phyloP scores from a whole-genome alignment of 2,888 invertebrate genomes.

The Agonopterix arenella region DNA sequence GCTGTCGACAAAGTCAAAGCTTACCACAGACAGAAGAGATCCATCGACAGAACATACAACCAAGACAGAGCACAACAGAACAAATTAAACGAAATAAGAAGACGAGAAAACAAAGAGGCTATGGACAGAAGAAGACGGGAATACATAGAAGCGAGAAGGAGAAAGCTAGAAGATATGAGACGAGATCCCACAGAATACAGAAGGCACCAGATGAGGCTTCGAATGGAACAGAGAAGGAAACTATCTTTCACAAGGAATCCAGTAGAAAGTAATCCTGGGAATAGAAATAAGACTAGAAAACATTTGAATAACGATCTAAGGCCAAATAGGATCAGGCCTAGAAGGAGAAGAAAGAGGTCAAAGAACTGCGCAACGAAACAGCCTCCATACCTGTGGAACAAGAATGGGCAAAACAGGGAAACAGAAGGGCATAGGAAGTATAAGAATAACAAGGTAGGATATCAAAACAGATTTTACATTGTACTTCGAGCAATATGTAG shows the following conservation, averaged over 20 bases:
- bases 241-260: constrained; percentile 36
- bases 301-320: constrained; percentile 24
- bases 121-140: constrained; percentile 57
- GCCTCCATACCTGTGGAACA: constrained; percentile 59
- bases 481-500: too few relatives aligned
- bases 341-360: constrained; percentile 52
- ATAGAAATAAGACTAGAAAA: constrained; percentile 28
- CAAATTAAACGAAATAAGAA: constrained; percentile 41
- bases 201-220: constrained; percentile 43
- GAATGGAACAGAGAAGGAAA: constrained; percentile 50
- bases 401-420: constrained; percentile 25
- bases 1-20: constrained; percentile 73
- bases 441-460: constrained; percentile 15
- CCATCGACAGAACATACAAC: constrained; percentile 30
- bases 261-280: constrained; percentile 25
- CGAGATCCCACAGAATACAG: constrained; percentile 58
- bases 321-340: constrained; percentile 42
- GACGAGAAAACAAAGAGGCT: constrained; percentile 79
- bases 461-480: neutral
- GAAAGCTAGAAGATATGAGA: constrained; percentile 51
- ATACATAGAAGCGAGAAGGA: constrained; percentile 51
- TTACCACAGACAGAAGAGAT: constrained; percentile 54
- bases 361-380: constrained; percentile 69
- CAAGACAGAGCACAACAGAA: constrained; percentile 28
- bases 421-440: constrained; percentile 24